phyloP scores from a whole-genome alignment of 2,113 vertebrate species.

The Ochotona curzoniae region DNA sequence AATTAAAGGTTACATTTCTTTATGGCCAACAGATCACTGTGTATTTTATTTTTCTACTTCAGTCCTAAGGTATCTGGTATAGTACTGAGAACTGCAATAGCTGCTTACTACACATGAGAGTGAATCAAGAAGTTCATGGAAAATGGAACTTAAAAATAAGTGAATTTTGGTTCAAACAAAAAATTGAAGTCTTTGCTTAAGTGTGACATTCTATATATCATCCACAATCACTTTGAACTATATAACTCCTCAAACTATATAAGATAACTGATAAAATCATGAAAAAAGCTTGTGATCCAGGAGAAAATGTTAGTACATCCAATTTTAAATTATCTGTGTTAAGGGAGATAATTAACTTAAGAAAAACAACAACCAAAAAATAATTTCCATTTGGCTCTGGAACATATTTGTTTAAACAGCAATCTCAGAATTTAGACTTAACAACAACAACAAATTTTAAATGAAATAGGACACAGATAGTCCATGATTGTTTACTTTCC shows the following conservation, averaged over 20 bases:
- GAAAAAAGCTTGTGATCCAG: conserved; percentile 25
- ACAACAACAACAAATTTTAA: not conserved
- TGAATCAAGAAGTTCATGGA: too few relatives aligned
- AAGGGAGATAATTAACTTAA: conserved; percentile 39
- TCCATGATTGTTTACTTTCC: not conserved
- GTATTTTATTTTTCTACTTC: not conserved
- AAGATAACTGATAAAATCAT: not conserved
- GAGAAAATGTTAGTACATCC: conserved; percentile 12
- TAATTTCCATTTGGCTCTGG: conserved; percentile 54
- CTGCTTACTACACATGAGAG: conserved; percentile 27
- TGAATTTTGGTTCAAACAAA: too few relatives aligned
- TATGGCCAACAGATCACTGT: not conserved
- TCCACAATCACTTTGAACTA: too few relatives aligned
- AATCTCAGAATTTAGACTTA: not conserved
- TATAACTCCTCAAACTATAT: not conserved
- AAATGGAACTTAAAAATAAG: too few relatives aligned
- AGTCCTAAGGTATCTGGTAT: not conserved
- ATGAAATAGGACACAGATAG: not conserved
- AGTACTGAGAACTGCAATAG: not conserved
- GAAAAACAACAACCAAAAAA: conserved; percentile 33
- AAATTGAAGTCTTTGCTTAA: too few relatives aligned
- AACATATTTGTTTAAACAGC: not conserved
- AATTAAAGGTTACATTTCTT: not conserved
- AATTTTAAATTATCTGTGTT: conserved; percentile 50
- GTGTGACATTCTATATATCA: too few relatives aligned